These are phyloP conservation scores for Hemiscyllium ocellatum DNA, from an alignment of 2,113 vertebrate genomes.

Conservation along the genomic window DNA sequence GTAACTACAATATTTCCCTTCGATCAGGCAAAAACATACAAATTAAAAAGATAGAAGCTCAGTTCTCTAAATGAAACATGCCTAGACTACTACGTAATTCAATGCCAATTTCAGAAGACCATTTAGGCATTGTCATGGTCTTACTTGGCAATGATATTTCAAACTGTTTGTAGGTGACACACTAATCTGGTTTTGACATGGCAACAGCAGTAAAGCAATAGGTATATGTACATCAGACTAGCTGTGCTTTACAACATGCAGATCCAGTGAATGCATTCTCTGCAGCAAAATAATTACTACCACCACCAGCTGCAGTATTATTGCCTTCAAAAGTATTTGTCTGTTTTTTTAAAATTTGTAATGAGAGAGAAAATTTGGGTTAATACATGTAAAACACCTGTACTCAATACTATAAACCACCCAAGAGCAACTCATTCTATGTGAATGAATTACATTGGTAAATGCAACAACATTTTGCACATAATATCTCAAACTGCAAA, in stretches of 20 bases:
- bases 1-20: not conserved
- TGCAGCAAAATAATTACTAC: not conserved
- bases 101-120: not conserved
- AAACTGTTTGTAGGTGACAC: too few species aligned
- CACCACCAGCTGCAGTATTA: not conserved
- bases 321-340: not conserved
- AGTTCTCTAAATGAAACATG: not conserved
- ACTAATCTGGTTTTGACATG: too few species aligned
- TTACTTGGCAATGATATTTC: not conserved
- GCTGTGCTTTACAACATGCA: conserved; percentile 3
- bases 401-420: not conserved
- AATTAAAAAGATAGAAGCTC: not conserved
- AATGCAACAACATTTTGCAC: not conserved
- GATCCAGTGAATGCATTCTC: not conserved
- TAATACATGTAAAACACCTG: not conserved
- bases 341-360: not conserved
- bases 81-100: not conserved
- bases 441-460: not conserved
- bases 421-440: not conserved
- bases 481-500: not conserved
- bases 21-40: not conserved
- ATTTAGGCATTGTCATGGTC: not conserved
- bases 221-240: not conserved
- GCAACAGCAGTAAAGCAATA: not conserved
- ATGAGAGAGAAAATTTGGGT: too few species aligned